These are phyloP conservation scores for Urechis unicinctus DNA, from an alignment of 2,888 invertebrate genomes.

Conservation along the genomic window DNA sequence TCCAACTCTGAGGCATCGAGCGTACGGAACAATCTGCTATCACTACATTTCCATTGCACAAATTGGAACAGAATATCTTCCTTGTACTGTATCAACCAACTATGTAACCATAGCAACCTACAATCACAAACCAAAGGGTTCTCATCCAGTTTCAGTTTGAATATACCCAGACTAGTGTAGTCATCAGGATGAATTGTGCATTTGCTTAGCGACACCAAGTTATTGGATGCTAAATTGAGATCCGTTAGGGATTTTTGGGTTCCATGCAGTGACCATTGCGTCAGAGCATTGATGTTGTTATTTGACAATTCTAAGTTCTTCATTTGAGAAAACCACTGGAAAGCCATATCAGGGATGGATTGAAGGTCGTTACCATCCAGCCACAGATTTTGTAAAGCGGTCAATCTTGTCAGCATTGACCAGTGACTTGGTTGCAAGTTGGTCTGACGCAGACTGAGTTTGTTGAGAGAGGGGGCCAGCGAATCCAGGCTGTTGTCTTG, in stretches of 20 bases:
- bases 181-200: constrained; percentile 3
- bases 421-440: not conserved
- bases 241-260: constrained; percentile 1
- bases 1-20: not conserved
- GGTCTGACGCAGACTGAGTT: not conserved
- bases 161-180: constrained; percentile 1
- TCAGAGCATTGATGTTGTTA: constrained; percentile 8
- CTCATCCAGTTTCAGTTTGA: constrained; percentile 4
- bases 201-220: not conserved
- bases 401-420: not conserved
- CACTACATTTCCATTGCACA: not conserved
- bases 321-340: constrained; percentile 15
- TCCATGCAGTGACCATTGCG: constrained; percentile 3
- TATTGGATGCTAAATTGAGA: constrained; percentile 1
- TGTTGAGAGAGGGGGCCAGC: not conserved
- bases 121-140: constrained; percentile 13
- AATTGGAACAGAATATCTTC: not conserved
- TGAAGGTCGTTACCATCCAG: not conserved
- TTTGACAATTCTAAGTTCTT: constrained; percentile 28
- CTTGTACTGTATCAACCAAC: not conserved
- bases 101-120: constrained; percentile 3
- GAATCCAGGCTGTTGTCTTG: not conserved
- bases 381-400: not conserved
- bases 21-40: not conserved
- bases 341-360: not conserved